Evolutionary conservation across 2,888 invertebrate genomes (phyloP).

Genomic region (Drosophila helvetica): DNA sequence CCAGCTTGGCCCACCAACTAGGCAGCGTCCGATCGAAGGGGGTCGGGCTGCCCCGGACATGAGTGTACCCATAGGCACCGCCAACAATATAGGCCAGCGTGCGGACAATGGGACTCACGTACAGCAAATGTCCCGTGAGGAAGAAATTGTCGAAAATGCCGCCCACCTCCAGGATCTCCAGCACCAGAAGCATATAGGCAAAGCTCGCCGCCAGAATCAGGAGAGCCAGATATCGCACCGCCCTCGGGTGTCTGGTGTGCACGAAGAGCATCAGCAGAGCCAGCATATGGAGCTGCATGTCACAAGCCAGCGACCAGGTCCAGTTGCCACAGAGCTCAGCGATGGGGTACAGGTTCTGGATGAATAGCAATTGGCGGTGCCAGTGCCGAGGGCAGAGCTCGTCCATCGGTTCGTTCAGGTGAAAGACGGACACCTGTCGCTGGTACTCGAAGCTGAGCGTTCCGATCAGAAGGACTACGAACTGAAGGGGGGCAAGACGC

Average conservation of each 20-base stretch:
- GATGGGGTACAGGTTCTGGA: constrained; percentile 45
- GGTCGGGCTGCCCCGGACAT: background rate
- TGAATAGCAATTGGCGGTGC: constrained; percentile 43
- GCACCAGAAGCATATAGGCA: constrained; percentile 2
- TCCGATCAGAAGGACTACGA: constrained; percentile 27
- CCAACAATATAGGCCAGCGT: constrained; percentile 44
- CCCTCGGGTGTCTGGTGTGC: constrained; percentile 34
- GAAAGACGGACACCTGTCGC: constrained; percentile 45
- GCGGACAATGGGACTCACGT: constrained; percentile 38
- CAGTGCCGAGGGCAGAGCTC: constrained; percentile 32
- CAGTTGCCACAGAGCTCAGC: constrained; percentile 46
- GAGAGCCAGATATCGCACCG: constrained; percentile 9
- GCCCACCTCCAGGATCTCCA: background rate
- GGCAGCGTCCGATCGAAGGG: constrained; percentile 25
- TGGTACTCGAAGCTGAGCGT: constrained; percentile 33
- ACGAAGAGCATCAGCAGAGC: constrained; percentile 47
- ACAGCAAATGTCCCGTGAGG: constrained; percentile 9
- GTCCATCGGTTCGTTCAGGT: constrained; percentile 46
- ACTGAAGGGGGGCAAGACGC: constrained; percentile 48
- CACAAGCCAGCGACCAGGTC: constrained; percentile 60
- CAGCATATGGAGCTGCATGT: constrained; percentile 53
- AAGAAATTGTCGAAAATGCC: constrained; percentile 22
- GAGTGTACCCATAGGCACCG: constrained; percentile 41
- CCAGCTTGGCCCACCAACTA: background rate
- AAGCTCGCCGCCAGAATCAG: constrained; percentile 17